Percentiles rank a stretch among this genome's conserved stretches.
Conservation (phyloP, 2,797 vertebrate genomes). For the Schizothorax lantsangensis region DNA sequence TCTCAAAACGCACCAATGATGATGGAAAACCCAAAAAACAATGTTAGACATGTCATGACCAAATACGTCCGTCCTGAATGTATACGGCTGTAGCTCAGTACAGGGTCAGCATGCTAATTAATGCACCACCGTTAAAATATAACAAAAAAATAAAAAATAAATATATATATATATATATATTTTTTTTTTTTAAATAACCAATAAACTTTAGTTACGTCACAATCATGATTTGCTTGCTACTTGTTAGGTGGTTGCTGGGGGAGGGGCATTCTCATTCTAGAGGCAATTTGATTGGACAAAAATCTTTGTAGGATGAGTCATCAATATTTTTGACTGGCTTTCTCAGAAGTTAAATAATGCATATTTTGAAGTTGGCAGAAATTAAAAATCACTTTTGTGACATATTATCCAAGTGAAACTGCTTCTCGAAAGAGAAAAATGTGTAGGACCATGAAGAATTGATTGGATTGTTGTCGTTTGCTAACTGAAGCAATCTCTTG, state of each 20-base stretch:
- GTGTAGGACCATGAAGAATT: no score
- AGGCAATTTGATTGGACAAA: conserved; percentile 4
- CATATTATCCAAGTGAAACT: not conserved
- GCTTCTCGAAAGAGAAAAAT: not conserved
- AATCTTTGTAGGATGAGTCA: not conserved
- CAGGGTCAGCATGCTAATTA: not conserved
- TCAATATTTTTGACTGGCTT: conserved; percentile 13
- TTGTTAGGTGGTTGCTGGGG: not conserved
- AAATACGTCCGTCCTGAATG: not conserved
- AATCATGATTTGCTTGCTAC: not conserved
- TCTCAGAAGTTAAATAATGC: not conserved
- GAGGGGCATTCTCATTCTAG: conserved; percentile 1
- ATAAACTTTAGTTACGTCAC: not conserved
- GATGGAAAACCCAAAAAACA: not conserved
- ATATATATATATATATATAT: not conserved
- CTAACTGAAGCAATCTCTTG: not conserved
- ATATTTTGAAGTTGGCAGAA: not conserved
- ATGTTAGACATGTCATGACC: not conserved
- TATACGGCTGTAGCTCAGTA: not conserved
- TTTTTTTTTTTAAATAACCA: not conserved
- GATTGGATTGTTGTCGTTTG: not conserved
- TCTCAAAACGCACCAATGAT: not conserved
- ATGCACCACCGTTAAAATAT: not conserved
- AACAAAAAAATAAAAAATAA: not conserved
- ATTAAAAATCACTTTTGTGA: not conserved